Base-by-base conservation (phyloP, 2,113 vertebrate genomes). In the Atlantisia rogersi region DNA sequence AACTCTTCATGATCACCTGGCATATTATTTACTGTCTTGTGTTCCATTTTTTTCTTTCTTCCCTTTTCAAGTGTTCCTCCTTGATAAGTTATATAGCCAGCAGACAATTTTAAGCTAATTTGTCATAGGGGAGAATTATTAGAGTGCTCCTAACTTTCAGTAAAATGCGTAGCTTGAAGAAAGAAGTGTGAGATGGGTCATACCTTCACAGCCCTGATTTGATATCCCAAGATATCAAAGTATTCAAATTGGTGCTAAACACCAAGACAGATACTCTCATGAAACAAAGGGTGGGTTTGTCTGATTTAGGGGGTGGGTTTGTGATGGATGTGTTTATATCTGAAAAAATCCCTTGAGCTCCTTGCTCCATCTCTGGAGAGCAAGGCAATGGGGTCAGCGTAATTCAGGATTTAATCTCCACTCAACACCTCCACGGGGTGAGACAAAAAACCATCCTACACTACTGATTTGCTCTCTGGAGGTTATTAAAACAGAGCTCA, bases 291-390 rank as follows among this genome's bases (percentile, higher is more conserved):
- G 1, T 52, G 25, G 19, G 10, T 32, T 70, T 31, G 0, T 24
- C 35, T 91, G 60, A 35, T 73, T 53, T 17, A 25, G 14, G 21
- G 6, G 5, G 8, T 0, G 0, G 46, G 14, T 53, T 92, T 76
- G 39, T 53, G 2, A 32, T 16, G 3, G 76, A 24, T 0, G 0
- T 5, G 9, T 62, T 70, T 63, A 55, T 16, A 50, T 24, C 16
- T 39, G 39, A 28, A n/a, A 68, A 67, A 46, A 15, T 14, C 58
- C 1, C 67, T 29, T 13, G 21, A 15, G 19, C 1, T 82, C 28
- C 20, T 55, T 60, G 31, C 5, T 75, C 26, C n/a, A 12, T 1
- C 24, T 65, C 48, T 62, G 55, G 32, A 85, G 65, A 82, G 9
- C 5, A 70, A 55, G 9, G 12, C 28, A 46, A 18, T 4, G 25